phyloP scores from a whole-genome alignment of 2,888 invertebrate species.

The Epinotia ramella region DNA sequence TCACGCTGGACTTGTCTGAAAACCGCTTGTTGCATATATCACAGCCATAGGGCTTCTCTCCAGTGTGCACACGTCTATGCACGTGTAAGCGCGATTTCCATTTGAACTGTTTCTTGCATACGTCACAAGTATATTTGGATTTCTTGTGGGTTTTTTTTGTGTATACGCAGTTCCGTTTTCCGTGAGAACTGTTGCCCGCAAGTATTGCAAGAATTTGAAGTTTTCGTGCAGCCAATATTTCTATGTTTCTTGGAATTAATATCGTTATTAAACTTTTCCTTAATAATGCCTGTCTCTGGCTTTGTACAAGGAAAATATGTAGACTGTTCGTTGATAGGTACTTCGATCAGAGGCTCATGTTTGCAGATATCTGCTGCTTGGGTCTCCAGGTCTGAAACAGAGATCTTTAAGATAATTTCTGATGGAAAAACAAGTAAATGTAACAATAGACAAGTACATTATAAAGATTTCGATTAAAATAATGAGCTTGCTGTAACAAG shows the following conservation, averaged over 20 bases:
- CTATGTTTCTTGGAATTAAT: not conserved
- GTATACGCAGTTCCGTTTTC: not conserved
- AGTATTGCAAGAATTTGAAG: not conserved
- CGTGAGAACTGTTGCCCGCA: conserved; percentile 1
- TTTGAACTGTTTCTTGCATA: conserved; percentile 21
- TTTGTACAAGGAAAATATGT: not conserved
- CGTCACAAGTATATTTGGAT: not conserved
- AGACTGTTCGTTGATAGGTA: not conserved
- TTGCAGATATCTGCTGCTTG: conserved; percentile 1
- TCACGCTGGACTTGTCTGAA: not conserved
- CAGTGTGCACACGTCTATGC: conserved; percentile 2
- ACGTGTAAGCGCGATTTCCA: not conserved
- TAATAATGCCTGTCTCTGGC: not conserved
- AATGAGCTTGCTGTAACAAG: too few species aligned
- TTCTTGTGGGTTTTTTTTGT: conserved; percentile 16
- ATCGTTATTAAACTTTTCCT: not conserved
- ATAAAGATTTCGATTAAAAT: too few species aligned
- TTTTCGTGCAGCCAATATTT: not conserved
- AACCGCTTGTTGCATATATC: conserved; percentile 3
- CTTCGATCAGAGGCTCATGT: not conserved
- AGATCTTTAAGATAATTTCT: too few species aligned
- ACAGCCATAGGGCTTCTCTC: not conserved
- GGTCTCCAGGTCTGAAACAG: conserved; percentile 10
- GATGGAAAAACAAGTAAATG: too few species aligned
- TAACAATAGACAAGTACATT: too few species aligned